Evolutionary conservation across 2,113 vertebrate species (phyloP).

Genomic region (Zootoca vivipara): DNA sequence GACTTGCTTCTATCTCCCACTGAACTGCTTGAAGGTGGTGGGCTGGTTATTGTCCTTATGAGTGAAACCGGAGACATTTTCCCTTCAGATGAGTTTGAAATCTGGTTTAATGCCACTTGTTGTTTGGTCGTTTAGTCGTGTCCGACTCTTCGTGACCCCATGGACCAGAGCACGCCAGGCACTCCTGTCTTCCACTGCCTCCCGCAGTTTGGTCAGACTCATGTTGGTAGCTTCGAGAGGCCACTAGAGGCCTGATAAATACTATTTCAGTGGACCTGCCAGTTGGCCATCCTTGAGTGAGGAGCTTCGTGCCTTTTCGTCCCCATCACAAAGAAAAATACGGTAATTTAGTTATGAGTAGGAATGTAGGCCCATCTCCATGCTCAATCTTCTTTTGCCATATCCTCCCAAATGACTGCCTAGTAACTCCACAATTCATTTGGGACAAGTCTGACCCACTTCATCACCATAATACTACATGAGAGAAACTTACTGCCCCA

Average conservation of each 20-base stretch:
- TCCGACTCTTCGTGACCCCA: no score
- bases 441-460: not conserved
- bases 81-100: not conserved
- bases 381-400: not conserved
- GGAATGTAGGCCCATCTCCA: not conserved
- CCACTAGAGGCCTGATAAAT: not conserved
- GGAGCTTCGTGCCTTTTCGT: not conserved
- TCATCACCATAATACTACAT: no score
- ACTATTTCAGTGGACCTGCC: not conserved
- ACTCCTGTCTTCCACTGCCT: no score
- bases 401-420: not conserved
- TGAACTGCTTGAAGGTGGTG: not conserved
- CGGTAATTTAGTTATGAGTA: not conserved
- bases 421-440: not conserved
- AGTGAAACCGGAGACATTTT: not conserved
- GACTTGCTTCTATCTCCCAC: not conserved
- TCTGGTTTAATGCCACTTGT: not conserved
- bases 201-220: no score
- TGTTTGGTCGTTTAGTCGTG: no score
- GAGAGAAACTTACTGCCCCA: not conserved
- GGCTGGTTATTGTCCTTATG: not conserved
- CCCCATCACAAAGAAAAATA: not conserved
- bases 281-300: not conserved
- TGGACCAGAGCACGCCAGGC: no score
- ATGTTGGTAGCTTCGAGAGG: no score